These are phyloP conservation scores for Junco hyemalis DNA, from an alignment of 2,113 vertebrate genomes.

Conservation along the genomic window DNA sequence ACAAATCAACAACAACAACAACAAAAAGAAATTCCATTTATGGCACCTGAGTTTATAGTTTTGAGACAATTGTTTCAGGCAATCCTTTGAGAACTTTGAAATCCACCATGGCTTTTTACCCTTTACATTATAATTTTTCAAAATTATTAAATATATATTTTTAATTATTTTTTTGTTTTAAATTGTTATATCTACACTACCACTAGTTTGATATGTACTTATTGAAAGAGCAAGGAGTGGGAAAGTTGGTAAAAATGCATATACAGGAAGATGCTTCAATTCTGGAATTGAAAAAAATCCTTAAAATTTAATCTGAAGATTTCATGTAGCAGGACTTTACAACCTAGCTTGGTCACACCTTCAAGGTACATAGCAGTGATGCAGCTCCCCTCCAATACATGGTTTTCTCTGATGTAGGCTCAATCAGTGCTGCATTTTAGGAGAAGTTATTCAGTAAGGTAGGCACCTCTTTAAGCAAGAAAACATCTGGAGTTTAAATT, in stretches of 20 bases:
- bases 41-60: background rate
- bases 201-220: background rate
- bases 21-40: background rate
- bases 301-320: background rate
- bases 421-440: background rate
- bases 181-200: background rate
- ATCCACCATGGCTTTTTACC: rapidly evolving
- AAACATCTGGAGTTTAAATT: background rate
- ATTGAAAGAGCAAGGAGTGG: background rate
- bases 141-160: background rate
- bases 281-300: background rate
- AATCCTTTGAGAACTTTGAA: background rate
- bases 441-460: rapidly evolving
- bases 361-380: rapidly evolving
- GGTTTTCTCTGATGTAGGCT: background rate
- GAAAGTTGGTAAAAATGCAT: background rate
- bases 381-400: rapidly evolving
- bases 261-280: background rate
- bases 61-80: background rate
- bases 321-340: background rate
- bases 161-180: background rate
- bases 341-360: background rate
- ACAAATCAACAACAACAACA: too few species aligned
- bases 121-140: background rate
- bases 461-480: background rate